These are phyloP conservation scores for Spheniscus humboldti DNA, from an alignment of 2,797 vertebrate genomes.

Conservation along the genomic window DNA sequence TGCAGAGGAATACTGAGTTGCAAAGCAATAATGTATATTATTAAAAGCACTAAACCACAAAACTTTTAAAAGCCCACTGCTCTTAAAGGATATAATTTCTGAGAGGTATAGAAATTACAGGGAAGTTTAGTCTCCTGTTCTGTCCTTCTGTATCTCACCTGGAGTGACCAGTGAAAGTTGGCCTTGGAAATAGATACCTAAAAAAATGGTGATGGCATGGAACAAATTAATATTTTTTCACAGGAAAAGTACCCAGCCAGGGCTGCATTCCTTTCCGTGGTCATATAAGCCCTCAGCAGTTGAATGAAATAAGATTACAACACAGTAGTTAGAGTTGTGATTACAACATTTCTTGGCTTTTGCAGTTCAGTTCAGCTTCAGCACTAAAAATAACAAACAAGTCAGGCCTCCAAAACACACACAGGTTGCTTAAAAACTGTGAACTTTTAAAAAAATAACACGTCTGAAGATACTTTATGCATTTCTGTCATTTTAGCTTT, in stretches of 20 bases:
- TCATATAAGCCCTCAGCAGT: not conserved
- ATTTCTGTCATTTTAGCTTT: not conserved
- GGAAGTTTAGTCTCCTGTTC: not conserved
- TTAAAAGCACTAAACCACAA: not conserved
- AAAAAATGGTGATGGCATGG: not conserved
- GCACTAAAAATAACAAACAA: conserved; percentile 42
- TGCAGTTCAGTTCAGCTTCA: not conserved
- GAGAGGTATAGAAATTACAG: not conserved
- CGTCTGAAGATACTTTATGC: not conserved
- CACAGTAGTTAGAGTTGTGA: not conserved
- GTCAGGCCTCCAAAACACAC: not conserved
- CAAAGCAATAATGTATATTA: not conserved
- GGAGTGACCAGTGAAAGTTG: not conserved
- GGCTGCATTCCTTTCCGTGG: not conserved
- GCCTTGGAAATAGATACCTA: not conserved
- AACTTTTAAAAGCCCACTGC: not conserved
- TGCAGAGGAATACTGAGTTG: not conserved
- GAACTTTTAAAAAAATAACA: not conserved
- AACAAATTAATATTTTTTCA: not conserved
- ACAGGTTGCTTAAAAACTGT: not conserved
- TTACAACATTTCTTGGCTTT: conserved; percentile 20
- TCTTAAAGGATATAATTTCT: not conserved
- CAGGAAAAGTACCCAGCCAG: not conserved
- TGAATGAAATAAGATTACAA: conserved; percentile 23
- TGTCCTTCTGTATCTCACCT: not conserved